Percentiles rank a stretch among this genome's conserved stretches.
phyloP scores from a whole-genome alignment of 2,113 vertebrate genomes.

The Lanius ludovicianus region DNA sequence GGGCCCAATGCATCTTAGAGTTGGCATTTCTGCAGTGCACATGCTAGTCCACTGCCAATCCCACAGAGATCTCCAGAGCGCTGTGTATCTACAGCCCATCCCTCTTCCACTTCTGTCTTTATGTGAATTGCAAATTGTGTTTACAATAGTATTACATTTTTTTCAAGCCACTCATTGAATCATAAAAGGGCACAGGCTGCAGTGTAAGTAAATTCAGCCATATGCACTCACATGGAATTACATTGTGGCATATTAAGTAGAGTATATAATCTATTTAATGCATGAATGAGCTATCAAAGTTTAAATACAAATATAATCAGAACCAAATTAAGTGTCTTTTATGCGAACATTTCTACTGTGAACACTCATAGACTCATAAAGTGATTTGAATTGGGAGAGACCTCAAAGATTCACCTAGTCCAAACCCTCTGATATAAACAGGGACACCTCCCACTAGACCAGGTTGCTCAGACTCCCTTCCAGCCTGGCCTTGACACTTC shows the following conservation, averaged over 20 bases:
- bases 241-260: neutral
- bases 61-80: accelerated
- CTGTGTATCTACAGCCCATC: neutral
- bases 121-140: neutral
- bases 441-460: neutral
- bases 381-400: neutral
- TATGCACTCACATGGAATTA: neutral
- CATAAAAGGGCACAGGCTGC: neutral
- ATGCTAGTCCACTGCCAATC: neutral
- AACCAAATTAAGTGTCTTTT: neutral
- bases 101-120: neutral
- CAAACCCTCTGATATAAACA: neutral
- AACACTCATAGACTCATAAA: neutral
- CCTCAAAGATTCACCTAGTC: neutral
- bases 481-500: neutral
- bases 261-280: neutral
- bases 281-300: neutral
- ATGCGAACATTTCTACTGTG: neutral
- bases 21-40: neutral
- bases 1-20: neutral
- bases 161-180: neutral
- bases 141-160: neutral
- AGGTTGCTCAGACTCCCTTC: neutral
- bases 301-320: neutral
- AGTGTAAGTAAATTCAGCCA: neutral